Conservation (phyloP, 2,113 vertebrate genomes). For the Motacilla tschutschensis region DNA sequence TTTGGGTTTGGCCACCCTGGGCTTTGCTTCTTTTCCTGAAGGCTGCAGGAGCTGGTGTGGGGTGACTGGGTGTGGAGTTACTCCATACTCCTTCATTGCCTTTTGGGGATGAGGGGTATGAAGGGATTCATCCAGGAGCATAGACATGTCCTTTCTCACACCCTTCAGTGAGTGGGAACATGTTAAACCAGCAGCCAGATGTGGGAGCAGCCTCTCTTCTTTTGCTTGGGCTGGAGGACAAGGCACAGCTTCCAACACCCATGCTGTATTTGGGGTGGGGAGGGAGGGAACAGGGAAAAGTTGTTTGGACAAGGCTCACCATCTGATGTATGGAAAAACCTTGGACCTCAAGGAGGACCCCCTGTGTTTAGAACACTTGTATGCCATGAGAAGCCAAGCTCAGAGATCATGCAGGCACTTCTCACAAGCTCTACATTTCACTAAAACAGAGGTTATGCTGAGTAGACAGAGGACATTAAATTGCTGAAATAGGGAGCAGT, state of each 20-base stretch:
- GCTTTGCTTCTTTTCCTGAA: neutral
- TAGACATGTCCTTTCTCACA: neutral
- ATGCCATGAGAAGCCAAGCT: neutral
- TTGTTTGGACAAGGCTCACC: neutral
- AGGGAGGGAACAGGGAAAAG: neutral
- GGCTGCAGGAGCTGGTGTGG: neutral
- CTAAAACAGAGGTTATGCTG: neutral
- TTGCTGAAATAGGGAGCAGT: neutral
- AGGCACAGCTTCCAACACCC: neutral
- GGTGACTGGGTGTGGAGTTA: neutral
- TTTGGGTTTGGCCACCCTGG: neutral
- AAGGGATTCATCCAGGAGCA: neutral
- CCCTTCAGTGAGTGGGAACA: neutral
- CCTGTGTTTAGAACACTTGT: neutral
- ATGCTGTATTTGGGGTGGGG: fast-evolving
- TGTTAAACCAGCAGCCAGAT: neutral
- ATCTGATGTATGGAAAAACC: neutral
- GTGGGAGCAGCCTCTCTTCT: neutral
- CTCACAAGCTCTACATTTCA: neutral
- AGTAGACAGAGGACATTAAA: neutral
- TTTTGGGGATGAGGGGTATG: neutral
- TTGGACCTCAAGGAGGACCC: neutral
- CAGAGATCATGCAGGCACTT: neutral
- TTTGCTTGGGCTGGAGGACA: neutral
- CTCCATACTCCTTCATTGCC: neutral